Evolutionary conservation across 2,113 vertebrate genomes (phyloP), one percentile per base, ranked within the genome.

Genomic region (Charina bottae): DNA sequence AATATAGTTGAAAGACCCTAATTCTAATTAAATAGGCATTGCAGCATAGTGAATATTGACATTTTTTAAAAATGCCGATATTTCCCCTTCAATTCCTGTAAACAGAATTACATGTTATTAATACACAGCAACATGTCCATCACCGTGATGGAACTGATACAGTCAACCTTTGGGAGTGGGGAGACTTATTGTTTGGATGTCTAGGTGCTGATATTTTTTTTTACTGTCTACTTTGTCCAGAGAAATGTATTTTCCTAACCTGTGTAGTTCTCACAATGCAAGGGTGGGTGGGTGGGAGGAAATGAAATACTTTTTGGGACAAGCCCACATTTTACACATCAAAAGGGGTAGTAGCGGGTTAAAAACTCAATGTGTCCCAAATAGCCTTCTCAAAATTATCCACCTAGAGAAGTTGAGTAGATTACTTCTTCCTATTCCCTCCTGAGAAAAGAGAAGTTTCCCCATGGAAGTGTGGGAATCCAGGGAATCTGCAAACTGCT

Each of bases 21-120:
- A 90, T 78, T 93, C 90, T 89, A 90, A 89, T 90, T 62, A 87
- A 85, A 90, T 85, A 49, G 56, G 53, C 49, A 86, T 53, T 23
- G 33, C 46, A 53, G 68, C n/a, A 46, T 37, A n/a, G 46, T 53
- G 58, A n/a, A 83, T 93, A 83, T 92, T 92, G 92, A 85, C 62
- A 78, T 26, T 85, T 54, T 12, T 10, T 62, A 46, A 4, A 55
- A 21, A 93, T 56, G 86, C 12, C n/a, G n/a, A 62, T 92, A 42
- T 62, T 37, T 21, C 53, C 33, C 56, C 78, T 49, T 89, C 49
- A 12, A 6, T 60, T 55, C 78, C 37, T 91, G 49, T 54, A 91
- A 91, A 89, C 86, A 72, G 24, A 37, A 64, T 13, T 56, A 1
- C 55, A 90, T 87, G 83, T 87, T 84, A 9, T 62, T 85, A 62